Conservation (phyloP, 2,888 invertebrate genomes). For the Subacronicta megacephala region DNA sequence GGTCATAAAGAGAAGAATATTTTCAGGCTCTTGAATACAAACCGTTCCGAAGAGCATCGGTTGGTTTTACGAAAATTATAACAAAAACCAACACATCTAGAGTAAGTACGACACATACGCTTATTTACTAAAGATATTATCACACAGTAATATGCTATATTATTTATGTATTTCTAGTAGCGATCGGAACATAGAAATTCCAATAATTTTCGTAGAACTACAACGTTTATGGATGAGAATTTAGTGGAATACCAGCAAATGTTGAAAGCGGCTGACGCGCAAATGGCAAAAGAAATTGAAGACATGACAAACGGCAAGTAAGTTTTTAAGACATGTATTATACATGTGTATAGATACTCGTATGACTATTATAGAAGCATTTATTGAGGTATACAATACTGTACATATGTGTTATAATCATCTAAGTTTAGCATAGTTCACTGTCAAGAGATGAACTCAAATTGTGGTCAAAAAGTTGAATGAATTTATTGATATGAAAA, state of each 20-base stretch:
- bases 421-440: no score
- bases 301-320: conserved; percentile 95
- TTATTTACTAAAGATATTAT: conserved; percentile 22
- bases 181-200: conserved; percentile 83
- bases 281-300: conserved; percentile 95
- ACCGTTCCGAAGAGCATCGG: conserved; percentile 82
- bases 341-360: no score
- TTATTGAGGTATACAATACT: no score
- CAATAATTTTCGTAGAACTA: conserved; percentile 84
- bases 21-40: conserved; percentile 80
- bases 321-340: conserved; percentile 50
- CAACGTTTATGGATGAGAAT: conserved; percentile 92
- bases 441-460: no score
- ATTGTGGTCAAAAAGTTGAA: no score
- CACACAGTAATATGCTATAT: conserved; percentile 61
- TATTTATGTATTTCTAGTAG: conserved; percentile 80
- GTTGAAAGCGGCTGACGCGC: conserved; percentile 92
- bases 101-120: conserved; percentile 70
- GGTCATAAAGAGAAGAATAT: background rate
- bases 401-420: no score
- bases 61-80: conserved; percentile 83
- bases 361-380: no score
- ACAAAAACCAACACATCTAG: conserved; percentile 71
- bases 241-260: conserved; percentile 91
- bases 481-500: no score